A percentile compares a stretch with the other conserved stretches of the same genome.
Evolutionary conservation across 2,113 vertebrate species (phyloP).

Genomic region (Nerophis lumbriciformis): DNA sequence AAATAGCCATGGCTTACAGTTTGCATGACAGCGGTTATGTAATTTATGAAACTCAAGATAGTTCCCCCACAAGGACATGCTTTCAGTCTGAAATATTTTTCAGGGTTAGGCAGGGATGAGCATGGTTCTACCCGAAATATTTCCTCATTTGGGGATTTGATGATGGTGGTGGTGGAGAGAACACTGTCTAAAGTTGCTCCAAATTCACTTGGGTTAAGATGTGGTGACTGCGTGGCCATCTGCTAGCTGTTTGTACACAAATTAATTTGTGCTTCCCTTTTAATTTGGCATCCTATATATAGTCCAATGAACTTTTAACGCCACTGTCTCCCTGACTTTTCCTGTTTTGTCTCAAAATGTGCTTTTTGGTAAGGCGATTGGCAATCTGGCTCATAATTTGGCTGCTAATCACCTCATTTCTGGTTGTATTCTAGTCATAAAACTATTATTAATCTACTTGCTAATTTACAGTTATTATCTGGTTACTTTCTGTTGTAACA

Average conservation of each 20-base stretch:
- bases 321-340: not conserved
- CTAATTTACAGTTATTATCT: too few species aligned
- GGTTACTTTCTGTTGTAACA: too few species aligned
- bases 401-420: too few species aligned
- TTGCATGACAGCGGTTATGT: not conserved
- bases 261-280: not conserved
- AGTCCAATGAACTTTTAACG: not conserved
- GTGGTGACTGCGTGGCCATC: not conserved
- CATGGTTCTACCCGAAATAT: constrained; percentile 5
- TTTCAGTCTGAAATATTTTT: constrained; percentile 1
- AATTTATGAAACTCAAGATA: constrained; percentile 3
- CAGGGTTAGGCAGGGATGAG: constrained; percentile 1
- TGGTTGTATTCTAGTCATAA: too few species aligned
- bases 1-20: not conserved
- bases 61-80: constrained; percentile 4
- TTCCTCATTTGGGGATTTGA: constrained; percentile 4
- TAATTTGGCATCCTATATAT: constrained; percentile 5
- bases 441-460: too few species aligned
- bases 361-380: not conserved
- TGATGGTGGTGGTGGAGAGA: not conserved
- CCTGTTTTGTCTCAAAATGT: not conserved
- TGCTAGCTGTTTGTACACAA: constrained; percentile 1
- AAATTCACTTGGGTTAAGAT: not conserved
- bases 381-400: too few species aligned
- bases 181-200: not conserved